Evolutionary conservation across 2,113 vertebrate species (phyloP), one percentile per base, ranked within the genome.

Genomic region (Numenius arquata): DNA sequence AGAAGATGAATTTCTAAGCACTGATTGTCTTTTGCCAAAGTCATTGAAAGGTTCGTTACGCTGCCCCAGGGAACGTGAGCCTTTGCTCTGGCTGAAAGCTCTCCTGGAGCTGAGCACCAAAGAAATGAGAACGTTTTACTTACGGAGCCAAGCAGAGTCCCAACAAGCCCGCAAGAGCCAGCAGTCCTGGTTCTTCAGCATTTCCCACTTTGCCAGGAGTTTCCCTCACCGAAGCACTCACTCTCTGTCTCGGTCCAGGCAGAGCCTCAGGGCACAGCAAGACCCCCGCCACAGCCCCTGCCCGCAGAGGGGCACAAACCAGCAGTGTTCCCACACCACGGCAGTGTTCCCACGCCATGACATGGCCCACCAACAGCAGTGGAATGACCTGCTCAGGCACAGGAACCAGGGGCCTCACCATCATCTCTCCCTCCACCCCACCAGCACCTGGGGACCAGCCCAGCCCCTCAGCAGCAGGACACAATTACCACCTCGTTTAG

Each of bases 301-400:
- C 29, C 29, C 0, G 0, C 32, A 22, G 21, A 7, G 27, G 30
- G 30, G 25, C 56, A 55, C 30, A 56, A 36, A 14, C 15, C 36
- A 65, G 22, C 50, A 29, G 36, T 26, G 29, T 17, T 27, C 29
- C 53, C 29, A 30, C 53, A 27, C 50, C 36, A 9, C 3, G 0
- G 11, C 40, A 36, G n/a, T 16, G 6, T 8, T 13, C 25, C 25
- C 50, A 23, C 61, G 8, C 23, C 48, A 25, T 5, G 5, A 36
- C 58, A 14, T n/a, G 41, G 4, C 2, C 26, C 65, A 56, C 9
- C 48, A 23, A 8, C 22, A 53, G 52, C 36, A 18, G 32, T 1
- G 5, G 14, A 34, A 52, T 0, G 0, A 25, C 32, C 8, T 0
- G 0, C 26, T 17, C 2, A 2, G 15, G 34, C 4, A 7, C 22